Percentiles rank a stretch among this genome's conserved stretches.
phyloP scores from a whole-genome alignment of 2,888 invertebrate genomes.

The Leptura quadrifasciata region DNA sequence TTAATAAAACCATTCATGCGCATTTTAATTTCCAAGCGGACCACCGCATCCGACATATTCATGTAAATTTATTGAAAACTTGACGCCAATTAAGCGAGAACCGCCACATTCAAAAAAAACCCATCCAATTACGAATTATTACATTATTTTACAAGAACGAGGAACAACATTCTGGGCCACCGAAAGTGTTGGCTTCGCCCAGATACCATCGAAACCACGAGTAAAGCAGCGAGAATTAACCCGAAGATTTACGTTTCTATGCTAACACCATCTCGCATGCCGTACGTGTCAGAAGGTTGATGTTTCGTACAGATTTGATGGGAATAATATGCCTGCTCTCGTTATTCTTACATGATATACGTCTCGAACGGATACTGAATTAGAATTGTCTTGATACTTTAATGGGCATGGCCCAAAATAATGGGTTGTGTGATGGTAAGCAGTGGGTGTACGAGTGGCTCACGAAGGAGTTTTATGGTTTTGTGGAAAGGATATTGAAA shows the following conservation, averaged over 20 bases:
- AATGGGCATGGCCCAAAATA: slow-evolving; percentile 4
- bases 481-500: slow-evolving; percentile 3
- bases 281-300: slow-evolving; percentile 27
- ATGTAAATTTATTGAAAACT: neutral
- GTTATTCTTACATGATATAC: slow-evolving; percentile 9
- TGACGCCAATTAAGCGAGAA: neutral
- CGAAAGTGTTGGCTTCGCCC: slow-evolving; percentile 8
- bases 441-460: neutral
- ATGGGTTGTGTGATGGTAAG: slow-evolving; percentile 1
- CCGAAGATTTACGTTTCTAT: neutral
- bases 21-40: too few species aligned
- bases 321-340: slow-evolving; percentile 12
- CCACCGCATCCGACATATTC: too few species aligned
- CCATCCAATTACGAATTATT: slow-evolving; percentile 9
- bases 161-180: neutral
- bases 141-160: neutral
- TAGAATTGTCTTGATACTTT: neutral
- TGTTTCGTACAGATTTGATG: slow-evolving; percentile 13
- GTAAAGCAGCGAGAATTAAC: slow-evolving; percentile 11
- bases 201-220: slow-evolving; percentile 21
- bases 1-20: too few species aligned
- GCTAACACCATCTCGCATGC: neutral
- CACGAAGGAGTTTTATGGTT: slow-evolving; percentile 6
- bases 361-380: slow-evolving; percentile 20
- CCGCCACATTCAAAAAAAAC: neutral